Evolutionary conservation across 2,888 invertebrate genomes (phyloP), one percentile per base, ranked within the genome.

Genomic region (Sphecodes monilicornis): DNA sequence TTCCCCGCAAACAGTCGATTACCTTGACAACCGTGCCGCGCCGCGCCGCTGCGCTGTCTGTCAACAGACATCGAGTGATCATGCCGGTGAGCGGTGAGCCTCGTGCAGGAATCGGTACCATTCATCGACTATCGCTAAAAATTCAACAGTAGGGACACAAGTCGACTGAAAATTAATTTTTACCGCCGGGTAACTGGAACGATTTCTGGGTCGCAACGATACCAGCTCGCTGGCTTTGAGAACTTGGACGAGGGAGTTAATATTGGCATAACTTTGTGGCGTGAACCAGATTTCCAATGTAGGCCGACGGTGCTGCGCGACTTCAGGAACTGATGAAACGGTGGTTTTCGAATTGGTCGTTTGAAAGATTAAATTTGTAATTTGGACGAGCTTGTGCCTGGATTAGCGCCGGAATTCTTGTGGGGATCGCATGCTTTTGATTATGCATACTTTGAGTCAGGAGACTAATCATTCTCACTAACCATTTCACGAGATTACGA

Each of bases 1-100:
- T 68, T 77, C 54, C 26, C 66, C 57, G 76, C 82, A 69, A 76
- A 81, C 68, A 81, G 69, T 85, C 86, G 85, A 85, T 86, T 86
- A 81, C 54, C 41, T 41, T 46, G 46, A 54, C 76, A 70, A 64
- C 72, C 69, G 75, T 60, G 16, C 50, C 11, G 70, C n/a, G n/a
- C n/a, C n/a, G n/a, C n/a, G n/a, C n/a, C n/a, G n/a, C n/a, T n/a
- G n/a, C n/a, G n/a, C 57, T 54, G 50, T 71, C 76, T 85, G 76
- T 78, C 78, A 57, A 78, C 73, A 64, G 32, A 70, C 3, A 22
- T 50, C 70, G 75, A 66, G 77, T 57, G 78, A 78, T 74, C 68
- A 36, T 16, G 29, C 29, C 29, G 3, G 16, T 13, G 50, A 13
- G 5, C 22, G 43, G 43, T 13, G 11, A 43, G 16, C 16, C 57